phyloP scores from a whole-genome alignment of 2,888 invertebrate species.

The Cecidostiba fungosa region DNA sequence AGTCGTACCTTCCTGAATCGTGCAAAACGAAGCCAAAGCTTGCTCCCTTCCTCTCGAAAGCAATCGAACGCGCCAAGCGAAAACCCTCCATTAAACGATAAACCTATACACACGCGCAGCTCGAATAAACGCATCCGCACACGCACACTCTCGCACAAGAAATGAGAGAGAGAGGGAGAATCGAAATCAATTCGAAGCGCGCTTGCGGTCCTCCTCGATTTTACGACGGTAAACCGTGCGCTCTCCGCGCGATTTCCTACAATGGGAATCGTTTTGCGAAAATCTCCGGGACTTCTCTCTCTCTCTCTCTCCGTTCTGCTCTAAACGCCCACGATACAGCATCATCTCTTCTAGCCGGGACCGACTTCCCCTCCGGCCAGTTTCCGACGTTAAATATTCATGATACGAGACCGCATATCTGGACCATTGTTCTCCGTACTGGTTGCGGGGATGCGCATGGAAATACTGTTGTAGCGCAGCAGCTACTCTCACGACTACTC shows the following conservation, averaged over 20 bases:
- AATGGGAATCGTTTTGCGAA: slow-evolving; percentile 15
- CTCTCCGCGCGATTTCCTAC: not conserved
- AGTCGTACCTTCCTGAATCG: not conserved
- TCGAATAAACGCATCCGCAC: not conserved
- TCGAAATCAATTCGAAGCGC: slow-evolving; percentile 15
- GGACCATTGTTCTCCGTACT: slow-evolving; percentile 69
- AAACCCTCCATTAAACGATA: slow-evolving; percentile 4
- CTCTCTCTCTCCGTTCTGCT: not conserved
- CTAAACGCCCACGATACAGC: slow-evolving; percentile 33
- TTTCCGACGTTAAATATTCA: slow-evolving; percentile 72
- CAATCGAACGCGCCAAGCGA: not conserved
- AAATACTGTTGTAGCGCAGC: not conserved
- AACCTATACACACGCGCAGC: not conserved
- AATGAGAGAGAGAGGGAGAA: not conserved
- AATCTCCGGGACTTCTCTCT: not conserved
- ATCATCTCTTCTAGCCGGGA: not conserved
- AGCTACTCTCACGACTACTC: not conserved
- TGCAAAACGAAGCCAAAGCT: not conserved
- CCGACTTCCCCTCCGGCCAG: slow-evolving; percentile 20
- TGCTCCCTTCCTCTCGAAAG: not conserved
- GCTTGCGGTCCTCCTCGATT: slow-evolving; percentile 14
- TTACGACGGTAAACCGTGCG: slow-evolving; percentile 1
- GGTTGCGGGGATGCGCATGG: not conserved
- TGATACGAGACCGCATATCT: slow-evolving; percentile 72
- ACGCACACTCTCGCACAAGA: not conserved